These are phyloP conservation scores for Xenopus petersii DNA, from an alignment of 2,797 vertebrate genomes.

Conservation along the genomic window DNA sequence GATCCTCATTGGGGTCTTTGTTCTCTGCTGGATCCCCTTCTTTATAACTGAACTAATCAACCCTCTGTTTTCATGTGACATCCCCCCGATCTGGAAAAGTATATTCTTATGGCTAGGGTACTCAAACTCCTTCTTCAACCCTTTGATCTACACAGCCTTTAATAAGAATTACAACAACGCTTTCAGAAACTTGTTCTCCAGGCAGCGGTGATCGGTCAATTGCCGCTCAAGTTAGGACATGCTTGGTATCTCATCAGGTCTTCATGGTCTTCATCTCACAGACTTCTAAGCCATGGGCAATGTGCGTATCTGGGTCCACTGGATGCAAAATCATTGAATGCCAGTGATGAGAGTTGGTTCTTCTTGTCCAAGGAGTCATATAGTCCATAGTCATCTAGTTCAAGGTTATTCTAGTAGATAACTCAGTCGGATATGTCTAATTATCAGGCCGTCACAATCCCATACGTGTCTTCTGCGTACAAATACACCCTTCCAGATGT, in stretches of 20 bases:
- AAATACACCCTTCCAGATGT: too few relatives aligned
- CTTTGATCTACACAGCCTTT: constrained; percentile 94
- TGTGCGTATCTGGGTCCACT: not conserved
- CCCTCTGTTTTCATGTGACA: constrained; percentile 85
- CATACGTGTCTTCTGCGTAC: too few relatives aligned
- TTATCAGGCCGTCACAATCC: too few relatives aligned
- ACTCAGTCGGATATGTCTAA: too few relatives aligned
- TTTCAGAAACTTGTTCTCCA: constrained; percentile 87
- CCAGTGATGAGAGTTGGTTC: not conserved
- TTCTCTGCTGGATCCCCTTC: constrained; percentile 96
- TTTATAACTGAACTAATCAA: constrained; percentile 92
- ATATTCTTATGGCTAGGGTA: constrained; percentile 97
- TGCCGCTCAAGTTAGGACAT: not conserved
- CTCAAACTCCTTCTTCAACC: constrained; percentile 97
- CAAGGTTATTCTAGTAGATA: too few relatives aligned
- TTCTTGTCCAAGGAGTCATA: too few relatives aligned
- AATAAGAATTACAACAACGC: constrained; percentile 97
- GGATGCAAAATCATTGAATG: not conserved
- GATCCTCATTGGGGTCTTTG: constrained; percentile 91
- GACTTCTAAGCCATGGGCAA: not conserved
- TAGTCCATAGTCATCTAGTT: too few relatives aligned
- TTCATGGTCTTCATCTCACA: constrained; percentile 10
- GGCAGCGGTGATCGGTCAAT: constrained; percentile 71
- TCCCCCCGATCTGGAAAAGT: constrained; percentile 92
- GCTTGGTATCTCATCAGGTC: constrained; percentile 3